Percentiles rank a stretch among this genome's conserved stretches.
Conservation (phyloP, 1,140 invertebrate species). For the Ectropis grisescens region DNA sequence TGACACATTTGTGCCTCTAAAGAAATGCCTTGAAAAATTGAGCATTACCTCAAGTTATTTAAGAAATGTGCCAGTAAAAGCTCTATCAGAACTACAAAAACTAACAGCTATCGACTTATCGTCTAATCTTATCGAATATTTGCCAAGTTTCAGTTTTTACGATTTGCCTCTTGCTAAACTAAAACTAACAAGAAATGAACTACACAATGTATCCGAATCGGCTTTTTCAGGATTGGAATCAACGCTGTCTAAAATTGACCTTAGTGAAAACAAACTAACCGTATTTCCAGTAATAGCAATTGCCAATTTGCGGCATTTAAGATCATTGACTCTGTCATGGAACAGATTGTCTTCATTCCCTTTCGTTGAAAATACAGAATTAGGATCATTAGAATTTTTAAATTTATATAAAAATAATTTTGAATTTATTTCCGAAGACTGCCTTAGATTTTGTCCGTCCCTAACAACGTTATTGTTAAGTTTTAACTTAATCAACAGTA, state of each 20-base stretch:
- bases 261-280: conserved; percentile 88
- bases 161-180: conserved; percentile 85
- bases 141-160: conserved; percentile 90
- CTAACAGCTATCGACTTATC: conserved; percentile 87
- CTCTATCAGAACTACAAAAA: conserved; percentile 79
- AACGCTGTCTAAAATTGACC: conserved; percentile 84
- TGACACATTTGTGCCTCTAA: conserved; percentile 79
- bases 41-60: conserved; percentile 86
- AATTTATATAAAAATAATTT: conserved; percentile 93
- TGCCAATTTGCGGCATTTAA: conserved; percentile 79
- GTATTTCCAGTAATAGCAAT: conserved; percentile 85
- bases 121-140: conserved; percentile 84
- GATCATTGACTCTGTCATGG: conserved; percentile 83
- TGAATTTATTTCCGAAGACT: conserved; percentile 81
- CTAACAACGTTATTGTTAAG: conserved; percentile 86
- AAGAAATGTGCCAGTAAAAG: conserved; percentile 83
- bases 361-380: conserved; percentile 77
- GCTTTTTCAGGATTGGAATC: conserved; percentile 88
- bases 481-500: conserved; percentile 84
- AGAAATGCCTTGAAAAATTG: conserved; percentile 82
- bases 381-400: conserved; percentile 81
- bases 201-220: conserved; percentile 84
- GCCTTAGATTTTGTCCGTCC: conserved; percentile 87
- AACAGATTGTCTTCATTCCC: conserved; percentile 80
- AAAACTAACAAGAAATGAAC: conserved; percentile 86